Conservation (phyloP, 2,888 invertebrate genomes). For the Drosophila acutilabella region DNA sequence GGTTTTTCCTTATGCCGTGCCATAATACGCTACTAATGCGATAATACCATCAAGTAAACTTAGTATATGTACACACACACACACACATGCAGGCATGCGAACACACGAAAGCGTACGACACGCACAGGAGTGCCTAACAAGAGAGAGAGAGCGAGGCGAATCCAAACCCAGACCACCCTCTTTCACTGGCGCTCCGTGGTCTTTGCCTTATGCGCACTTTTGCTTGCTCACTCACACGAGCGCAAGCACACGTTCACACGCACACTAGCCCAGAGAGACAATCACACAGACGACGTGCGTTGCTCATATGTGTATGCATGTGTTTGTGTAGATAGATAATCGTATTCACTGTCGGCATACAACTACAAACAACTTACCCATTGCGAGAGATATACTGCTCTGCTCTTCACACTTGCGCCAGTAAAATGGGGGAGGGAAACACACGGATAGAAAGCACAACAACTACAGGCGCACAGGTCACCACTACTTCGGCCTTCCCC, state of each 20-base stretch:
- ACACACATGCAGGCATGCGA: conserved; percentile 14
- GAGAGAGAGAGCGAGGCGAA: conserved; percentile 25
- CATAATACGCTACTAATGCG: conserved; percentile 66
- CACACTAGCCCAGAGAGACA: conserved; percentile 12
- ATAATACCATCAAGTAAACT: conserved; percentile 66
- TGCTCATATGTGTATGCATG: conserved; percentile 7
- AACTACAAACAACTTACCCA: conserved; percentile 73
- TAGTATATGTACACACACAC: conserved; percentile 22
- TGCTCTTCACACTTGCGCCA: conserved; percentile 76
- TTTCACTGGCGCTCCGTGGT: conserved; percentile 52
- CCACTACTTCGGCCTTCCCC: conserved; percentile 72
- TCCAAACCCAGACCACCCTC: conserved; percentile 63
- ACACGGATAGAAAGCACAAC: conserved; percentile 57
- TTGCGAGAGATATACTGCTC: conserved; percentile 70
- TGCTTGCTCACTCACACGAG: conserved; percentile 51
- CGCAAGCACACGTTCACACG: conserved; percentile 11
- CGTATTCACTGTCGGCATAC: conserved; percentile 61
- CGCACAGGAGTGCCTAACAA: conserved; percentile 36
- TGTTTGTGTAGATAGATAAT: conserved; percentile 29
- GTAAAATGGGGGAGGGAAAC: conserved; percentile 77
- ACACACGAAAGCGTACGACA: conserved; percentile 38
- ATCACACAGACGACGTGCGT: conserved; percentile 19
- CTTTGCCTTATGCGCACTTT: conserved; percentile 72
- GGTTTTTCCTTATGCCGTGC: conserved; percentile 45
- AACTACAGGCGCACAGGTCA: conserved; percentile 70